phyloP scores from a whole-genome alignment of 2,797 vertebrate species.

The Chiroxiphia lanceolata region DNA sequence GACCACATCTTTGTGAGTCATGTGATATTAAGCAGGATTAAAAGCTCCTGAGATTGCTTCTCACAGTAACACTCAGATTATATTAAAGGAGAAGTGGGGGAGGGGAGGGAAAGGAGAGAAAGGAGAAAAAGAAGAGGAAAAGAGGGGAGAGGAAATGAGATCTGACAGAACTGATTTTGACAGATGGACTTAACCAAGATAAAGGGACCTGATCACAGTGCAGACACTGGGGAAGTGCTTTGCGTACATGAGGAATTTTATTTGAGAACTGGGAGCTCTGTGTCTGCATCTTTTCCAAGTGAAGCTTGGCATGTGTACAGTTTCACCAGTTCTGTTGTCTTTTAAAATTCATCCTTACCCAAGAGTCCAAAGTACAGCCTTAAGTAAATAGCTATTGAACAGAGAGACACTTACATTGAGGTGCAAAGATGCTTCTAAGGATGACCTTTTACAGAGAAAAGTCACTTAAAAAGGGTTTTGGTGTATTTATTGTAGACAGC shows the following conservation, averaged over 20 bases:
- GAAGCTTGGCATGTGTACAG: background rate
- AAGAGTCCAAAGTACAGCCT: background rate
- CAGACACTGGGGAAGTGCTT: background rate
- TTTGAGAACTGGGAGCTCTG: background rate
- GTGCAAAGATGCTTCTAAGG: background rate
- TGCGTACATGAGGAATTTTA: background rate
- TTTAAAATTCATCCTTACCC: background rate
- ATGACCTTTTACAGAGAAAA: background rate
- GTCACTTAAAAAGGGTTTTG: background rate
- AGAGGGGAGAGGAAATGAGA: background rate
- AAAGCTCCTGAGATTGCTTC: background rate
- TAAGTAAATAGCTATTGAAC: background rate
- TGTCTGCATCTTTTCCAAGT: background rate
- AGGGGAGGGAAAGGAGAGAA: background rate
- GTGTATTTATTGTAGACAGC: background rate
- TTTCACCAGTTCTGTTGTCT: background rate
- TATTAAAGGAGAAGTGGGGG: background rate
- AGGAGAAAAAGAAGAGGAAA: background rate
- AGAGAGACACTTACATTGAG: background rate
- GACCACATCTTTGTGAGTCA: background rate
- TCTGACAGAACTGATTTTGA: constrained; percentile 1
- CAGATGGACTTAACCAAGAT: background rate
- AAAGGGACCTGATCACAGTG: background rate
- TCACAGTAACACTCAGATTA: background rate
- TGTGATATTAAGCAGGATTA: constrained; percentile 35